Evolutionary conservation across 2,113 vertebrate species (phyloP).

Genomic region (Heterochromis multidens): DNA sequence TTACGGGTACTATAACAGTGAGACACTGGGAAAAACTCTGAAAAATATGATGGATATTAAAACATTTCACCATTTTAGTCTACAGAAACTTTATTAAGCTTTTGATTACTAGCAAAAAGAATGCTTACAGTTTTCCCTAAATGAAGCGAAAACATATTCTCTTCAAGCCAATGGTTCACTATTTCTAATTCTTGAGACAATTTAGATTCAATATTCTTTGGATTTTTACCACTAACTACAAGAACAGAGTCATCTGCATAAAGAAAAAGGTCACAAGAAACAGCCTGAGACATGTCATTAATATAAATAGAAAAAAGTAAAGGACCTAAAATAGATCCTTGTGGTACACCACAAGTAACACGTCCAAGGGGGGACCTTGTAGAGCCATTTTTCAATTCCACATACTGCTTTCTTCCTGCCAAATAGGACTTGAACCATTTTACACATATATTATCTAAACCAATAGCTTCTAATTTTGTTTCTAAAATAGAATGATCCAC

Average conservation of each 20-base stretch:
- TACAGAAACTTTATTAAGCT: not conserved
- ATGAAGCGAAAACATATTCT: not conserved
- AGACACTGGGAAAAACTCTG: not conserved
- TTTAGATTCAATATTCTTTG: not conserved
- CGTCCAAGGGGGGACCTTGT: too few species aligned
- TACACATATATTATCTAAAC: not conserved
- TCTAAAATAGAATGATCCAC: not conserved
- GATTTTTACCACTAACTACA: not conserved
- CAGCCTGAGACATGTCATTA: not conserved
- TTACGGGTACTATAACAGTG: too few species aligned
- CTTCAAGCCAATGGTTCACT: not conserved
- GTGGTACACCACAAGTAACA: too few species aligned
- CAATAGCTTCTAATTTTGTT: not conserved
- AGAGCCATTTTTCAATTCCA: not conserved
- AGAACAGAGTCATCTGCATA: too few species aligned
- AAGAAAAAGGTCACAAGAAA: too few species aligned
- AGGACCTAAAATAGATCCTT: not conserved
- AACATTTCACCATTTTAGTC: not conserved
- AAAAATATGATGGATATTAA: not conserved
- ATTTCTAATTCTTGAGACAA: not conserved
- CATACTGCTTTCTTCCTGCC: not conserved
- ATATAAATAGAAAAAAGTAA: not conserved
- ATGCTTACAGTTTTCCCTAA: not conserved
- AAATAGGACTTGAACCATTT: not conserved
- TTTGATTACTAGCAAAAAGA: not conserved